These are phyloP conservation scores for Drosophila vallismaia DNA, from an alignment of 2,888 invertebrate species.

Conservation along the genomic window DNA sequence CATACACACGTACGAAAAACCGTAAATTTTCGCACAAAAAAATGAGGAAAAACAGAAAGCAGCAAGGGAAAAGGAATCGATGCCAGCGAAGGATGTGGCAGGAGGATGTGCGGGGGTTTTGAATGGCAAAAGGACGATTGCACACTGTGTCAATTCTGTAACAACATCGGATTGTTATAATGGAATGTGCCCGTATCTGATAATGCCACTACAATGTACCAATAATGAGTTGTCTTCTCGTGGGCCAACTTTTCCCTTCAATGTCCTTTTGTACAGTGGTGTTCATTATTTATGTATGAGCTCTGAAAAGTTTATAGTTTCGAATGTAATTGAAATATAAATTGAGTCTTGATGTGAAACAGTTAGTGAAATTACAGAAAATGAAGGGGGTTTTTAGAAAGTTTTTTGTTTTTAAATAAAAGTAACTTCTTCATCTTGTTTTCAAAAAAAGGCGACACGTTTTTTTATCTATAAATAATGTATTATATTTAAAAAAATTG, in stretches of 20 bases:
- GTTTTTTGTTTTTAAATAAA: neutral
- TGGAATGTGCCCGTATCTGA: slow-evolving; percentile 33
- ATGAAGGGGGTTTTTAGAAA: neutral
- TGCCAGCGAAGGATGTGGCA: slow-evolving; percentile 12
- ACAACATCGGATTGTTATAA: slow-evolving; percentile 32
- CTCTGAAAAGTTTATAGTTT: neutral
- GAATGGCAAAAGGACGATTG: slow-evolving; percentile 37
- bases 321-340: neutral
- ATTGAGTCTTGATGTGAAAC: neutral
- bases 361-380: neutral
- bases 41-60: slow-evolving; percentile 56
- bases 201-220: slow-evolving; percentile 41
- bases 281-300: slow-evolving; percentile 3
- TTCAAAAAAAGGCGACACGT: no score
- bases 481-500: no score
- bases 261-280: slow-evolving; percentile 1
- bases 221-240: slow-evolving; percentile 33
- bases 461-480: no score
- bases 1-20: slow-evolving; percentile 16
- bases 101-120: slow-evolving; percentile 1
- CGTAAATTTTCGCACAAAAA: slow-evolving; percentile 23
- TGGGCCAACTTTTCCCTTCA: neutral
- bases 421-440: no score
- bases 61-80: slow-evolving; percentile 50
- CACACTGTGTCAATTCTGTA: slow-evolving; percentile 59